phyloP scores from a whole-genome alignment of 1,140 invertebrate genomes.

The Acromyrmex charruanus region DNA sequence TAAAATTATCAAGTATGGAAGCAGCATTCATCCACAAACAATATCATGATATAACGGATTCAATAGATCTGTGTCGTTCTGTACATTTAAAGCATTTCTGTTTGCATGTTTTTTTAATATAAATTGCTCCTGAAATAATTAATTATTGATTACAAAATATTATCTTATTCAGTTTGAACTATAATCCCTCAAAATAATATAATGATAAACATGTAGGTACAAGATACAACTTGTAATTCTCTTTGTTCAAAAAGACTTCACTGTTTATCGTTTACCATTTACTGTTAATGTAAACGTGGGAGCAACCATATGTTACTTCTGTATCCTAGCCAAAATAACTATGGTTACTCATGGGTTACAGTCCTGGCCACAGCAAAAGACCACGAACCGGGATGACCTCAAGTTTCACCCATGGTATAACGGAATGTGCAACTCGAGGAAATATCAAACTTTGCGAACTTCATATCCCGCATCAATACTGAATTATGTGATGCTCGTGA shows the following conservation, averaged over 20 bases:
- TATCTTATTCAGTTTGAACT: background rate
- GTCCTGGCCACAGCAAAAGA: background rate
- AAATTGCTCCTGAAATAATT: too few relatives aligned
- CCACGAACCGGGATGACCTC: conserved; percentile 13
- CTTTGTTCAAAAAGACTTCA: conserved; percentile 65
- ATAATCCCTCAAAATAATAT: background rate
- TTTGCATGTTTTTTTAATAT: too few relatives aligned
- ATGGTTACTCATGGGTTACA: conserved; percentile 9
- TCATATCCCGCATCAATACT: conserved; percentile 53
- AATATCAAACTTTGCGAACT: conserved; percentile 57
- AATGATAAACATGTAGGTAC: background rate
- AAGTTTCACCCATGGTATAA: conserved; percentile 1
- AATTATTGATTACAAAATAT: background rate
- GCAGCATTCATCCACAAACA: too few relatives aligned
- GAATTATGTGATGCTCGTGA: conserved; percentile 68
- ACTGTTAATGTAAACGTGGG: conserved; percentile 68
- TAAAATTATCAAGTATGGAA: too few relatives aligned
- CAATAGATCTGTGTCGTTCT: too few relatives aligned
- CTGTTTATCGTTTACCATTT: conserved; percentile 51
- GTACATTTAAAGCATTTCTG: too few relatives aligned
- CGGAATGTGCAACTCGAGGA: conserved; percentile 26
- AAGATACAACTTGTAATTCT: background rate
- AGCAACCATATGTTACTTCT: conserved; percentile 64
- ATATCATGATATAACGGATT: too few relatives aligned
- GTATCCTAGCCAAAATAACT: conserved; percentile 58